Conservation (phyloP, 1,140 invertebrate genomes). For the Melanaphis sacchari region DNA sequence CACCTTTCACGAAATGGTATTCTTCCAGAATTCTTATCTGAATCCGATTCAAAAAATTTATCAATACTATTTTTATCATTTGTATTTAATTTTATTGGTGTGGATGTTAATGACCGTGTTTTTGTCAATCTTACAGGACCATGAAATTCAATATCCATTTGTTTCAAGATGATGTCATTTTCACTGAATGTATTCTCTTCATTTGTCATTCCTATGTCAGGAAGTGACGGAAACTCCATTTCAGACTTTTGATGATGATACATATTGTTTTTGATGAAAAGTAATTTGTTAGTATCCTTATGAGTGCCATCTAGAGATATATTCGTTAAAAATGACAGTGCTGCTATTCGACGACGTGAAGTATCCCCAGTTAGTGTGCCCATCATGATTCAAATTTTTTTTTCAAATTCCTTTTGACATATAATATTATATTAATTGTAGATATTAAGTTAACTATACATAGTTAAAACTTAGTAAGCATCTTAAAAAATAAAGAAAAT, state of each 20-base stretch:
- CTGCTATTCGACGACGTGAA: slow-evolving; percentile 77
- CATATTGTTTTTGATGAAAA: slow-evolving; percentile 60
- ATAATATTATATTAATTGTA: slow-evolving; percentile 11
- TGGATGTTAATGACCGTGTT: slow-evolving; percentile 25
- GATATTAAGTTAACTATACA: background rate
- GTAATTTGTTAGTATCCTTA: slow-evolving; percentile 78
- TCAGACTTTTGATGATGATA: background rate
- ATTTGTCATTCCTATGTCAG: slow-evolving; percentile 36
- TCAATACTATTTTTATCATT: slow-evolving; percentile 57
- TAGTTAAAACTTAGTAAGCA: background rate
- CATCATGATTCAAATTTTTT: background rate
- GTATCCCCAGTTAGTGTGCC: slow-evolving; percentile 28
- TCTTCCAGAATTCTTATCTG: slow-evolving; percentile 43
- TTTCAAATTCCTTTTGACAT: background rate
- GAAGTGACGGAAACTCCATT: background rate
- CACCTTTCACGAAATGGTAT: slow-evolving; percentile 47
- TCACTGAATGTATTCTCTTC: slow-evolving; percentile 60
- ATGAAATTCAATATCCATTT: slow-evolving; percentile 59
- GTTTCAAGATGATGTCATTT: slow-evolving; percentile 60
- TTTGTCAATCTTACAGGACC: slow-evolving; percentile 53
- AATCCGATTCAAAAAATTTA: slow-evolving; percentile 56
- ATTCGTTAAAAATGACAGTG: slow-evolving; percentile 90
- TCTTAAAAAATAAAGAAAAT: background rate
- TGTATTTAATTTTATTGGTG: slow-evolving; percentile 56
- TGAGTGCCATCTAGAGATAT: slow-evolving; percentile 92